Percentiles rank a stretch among this genome's conserved stretches.
Evolutionary conservation across 2,888 invertebrate species (phyloP).

Genomic region (Euclidia mi): DNA sequence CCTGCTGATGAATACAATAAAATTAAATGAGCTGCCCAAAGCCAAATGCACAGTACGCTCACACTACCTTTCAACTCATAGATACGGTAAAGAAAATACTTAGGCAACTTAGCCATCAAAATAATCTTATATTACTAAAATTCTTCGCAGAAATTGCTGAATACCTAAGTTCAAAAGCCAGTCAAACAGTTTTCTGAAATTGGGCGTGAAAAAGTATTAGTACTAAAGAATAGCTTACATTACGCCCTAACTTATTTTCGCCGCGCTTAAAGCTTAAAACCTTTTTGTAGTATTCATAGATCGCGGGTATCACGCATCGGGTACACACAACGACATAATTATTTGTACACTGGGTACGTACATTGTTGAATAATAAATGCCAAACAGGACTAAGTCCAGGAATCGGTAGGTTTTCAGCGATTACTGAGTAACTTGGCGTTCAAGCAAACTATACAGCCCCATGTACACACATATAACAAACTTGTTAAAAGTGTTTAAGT

Average conservation of each 20-base stretch:
- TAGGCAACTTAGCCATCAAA: no score
- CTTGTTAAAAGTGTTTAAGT: no score
- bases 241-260: constrained; percentile 28
- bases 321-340: constrained; percentile 49
- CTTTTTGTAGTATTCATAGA: constrained; percentile 50
- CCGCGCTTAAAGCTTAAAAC: constrained; percentile 30
- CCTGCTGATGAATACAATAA: no score
- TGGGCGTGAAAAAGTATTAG: constrained; percentile 18
- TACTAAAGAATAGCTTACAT: constrained; percentile 24
- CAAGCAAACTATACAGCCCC: no score
- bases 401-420: neutral
- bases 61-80: no score
- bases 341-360: constrained; percentile 36
- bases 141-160: no score
- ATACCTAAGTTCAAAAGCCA: neutral
- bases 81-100: no score
- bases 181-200: constrained; percentile 3
- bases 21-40: no score
- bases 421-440: no score
- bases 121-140: no score
- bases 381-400: neutral
- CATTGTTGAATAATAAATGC: constrained; percentile 17
- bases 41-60: no score
- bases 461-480: no score
- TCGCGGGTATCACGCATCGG: constrained; percentile 55